A percentile compares a stretch with the other conserved stretches of the same genome.
phyloP scores from a whole-genome alignment of 2,113 vertebrate genomes.

The Girardinichthys multiradiatus region DNA sequence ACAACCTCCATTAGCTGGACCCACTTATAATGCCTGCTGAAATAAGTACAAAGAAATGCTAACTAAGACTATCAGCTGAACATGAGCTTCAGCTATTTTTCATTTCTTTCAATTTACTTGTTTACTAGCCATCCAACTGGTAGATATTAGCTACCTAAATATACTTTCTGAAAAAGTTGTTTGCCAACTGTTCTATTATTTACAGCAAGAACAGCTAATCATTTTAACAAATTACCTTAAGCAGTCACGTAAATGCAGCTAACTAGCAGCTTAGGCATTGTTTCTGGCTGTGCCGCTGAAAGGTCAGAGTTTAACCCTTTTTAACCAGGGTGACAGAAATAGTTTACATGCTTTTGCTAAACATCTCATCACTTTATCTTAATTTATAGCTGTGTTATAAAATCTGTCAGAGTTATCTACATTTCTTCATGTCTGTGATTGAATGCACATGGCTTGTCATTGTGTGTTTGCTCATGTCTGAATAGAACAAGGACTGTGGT shows the following conservation, averaged over 20 bases:
- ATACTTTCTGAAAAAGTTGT: neutral
- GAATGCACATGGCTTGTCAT: conserved; percentile 23
- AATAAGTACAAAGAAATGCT: too few species aligned
- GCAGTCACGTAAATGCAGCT: too few species aligned
- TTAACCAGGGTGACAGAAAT: neutral
- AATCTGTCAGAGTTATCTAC: conserved; percentile 36
- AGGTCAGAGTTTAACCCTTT: neutral
- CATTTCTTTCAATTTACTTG: too few species aligned
- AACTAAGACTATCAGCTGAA: too few species aligned
- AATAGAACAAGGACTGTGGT: conserved; percentile 11
- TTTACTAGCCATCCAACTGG: too few species aligned
- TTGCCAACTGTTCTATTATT: neutral
- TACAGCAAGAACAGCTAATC: neutral
- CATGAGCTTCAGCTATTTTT: too few species aligned
- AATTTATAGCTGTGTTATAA: conserved; percentile 23
- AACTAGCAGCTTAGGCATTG: too few species aligned
- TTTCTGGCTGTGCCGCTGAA: neutral
- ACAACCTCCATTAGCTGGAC: too few species aligned
- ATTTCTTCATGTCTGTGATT: conserved; percentile 46
- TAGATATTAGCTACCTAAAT: too few species aligned
- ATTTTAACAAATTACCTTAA: too few species aligned
- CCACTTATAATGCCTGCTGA: too few species aligned
- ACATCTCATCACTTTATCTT: neutral
- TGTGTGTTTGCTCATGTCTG: conserved; percentile 45
- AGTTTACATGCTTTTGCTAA: neutral